Conservation (phyloP, 1,140 invertebrate species). For the Aphidius ervi region DNA sequence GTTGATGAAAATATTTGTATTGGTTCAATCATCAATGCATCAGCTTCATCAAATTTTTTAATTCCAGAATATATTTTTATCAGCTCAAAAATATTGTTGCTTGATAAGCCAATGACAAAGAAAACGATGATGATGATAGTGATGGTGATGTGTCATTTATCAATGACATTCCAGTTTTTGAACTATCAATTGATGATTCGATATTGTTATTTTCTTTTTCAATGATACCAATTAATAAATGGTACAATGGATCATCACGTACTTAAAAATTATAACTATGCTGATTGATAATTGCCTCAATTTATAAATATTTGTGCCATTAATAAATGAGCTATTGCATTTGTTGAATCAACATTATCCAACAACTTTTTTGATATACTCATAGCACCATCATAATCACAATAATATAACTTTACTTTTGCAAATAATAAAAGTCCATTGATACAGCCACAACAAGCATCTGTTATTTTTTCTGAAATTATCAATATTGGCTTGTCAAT, state of each 20-base stretch:
- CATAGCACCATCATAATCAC: conserved; percentile 66
- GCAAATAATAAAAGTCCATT: conserved; percentile 71
- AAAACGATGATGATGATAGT: too few species aligned
- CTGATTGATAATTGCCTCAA: conserved; percentile 72
- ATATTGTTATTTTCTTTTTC: conserved; percentile 72
- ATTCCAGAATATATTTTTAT: conserved; percentile 71
- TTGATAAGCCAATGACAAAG: conserved; percentile 64
- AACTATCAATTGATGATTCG: conserved; percentile 71
- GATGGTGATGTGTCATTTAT: too few species aligned
- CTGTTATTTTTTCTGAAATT: conserved; percentile 69
- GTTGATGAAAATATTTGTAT: conserved; percentile 72
- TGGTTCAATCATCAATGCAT: conserved; percentile 78
- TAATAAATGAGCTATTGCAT: conserved; percentile 78
- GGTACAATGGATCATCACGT: conserved; percentile 84
- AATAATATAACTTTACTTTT: conserved; percentile 75
- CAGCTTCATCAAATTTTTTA: conserved; percentile 74
- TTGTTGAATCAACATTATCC: conserved; percentile 69
- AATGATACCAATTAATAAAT: conserved; percentile 79
- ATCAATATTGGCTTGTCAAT: conserved; percentile 56
- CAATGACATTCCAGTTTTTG: conserved; percentile 67
- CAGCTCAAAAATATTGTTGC: conserved; percentile 83
- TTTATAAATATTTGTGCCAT: conserved; percentile 80
- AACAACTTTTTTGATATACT: conserved; percentile 68
- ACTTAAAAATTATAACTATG: conserved; percentile 88
- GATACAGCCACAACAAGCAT: conserved; percentile 78